Conservation (phyloP, 1,140 invertebrate genomes). For the Anadara kagoshimensis region DNA sequence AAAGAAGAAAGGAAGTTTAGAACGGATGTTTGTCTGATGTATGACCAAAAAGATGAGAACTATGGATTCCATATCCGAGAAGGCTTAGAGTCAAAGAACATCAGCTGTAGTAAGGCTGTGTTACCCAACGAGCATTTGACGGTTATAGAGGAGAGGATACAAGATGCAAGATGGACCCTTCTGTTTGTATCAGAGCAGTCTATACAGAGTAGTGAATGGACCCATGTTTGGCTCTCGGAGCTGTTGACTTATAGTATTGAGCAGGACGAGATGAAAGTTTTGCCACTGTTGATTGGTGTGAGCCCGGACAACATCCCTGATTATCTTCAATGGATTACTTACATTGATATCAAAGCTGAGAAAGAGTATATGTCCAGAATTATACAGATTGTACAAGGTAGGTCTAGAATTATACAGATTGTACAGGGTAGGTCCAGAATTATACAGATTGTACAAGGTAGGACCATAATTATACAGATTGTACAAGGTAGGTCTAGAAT, state of each 20-base stretch:
- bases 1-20: neutral
- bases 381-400: conserved; percentile 21
- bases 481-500: neutral
- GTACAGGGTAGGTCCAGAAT: neutral
- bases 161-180: conserved; percentile 21
- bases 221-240: conserved; percentile 18
- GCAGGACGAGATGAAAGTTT: conserved; percentile 9
- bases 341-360: conserved; percentile 18
- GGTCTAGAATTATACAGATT: neutral
- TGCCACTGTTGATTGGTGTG: conserved; percentile 15
- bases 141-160: conserved; percentile 12
- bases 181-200: conserved; percentile 13
- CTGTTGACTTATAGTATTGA: conserved; percentile 22
- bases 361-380: conserved; percentile 15
- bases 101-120: conserved; percentile 13
- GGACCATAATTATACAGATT: neutral
- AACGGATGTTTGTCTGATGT: conserved; percentile 25
- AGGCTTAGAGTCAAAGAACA: conserved; percentile 9
- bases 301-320: conserved; percentile 4
- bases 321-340: conserved; percentile 24
- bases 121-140: neutral
- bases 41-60: conserved; percentile 13
- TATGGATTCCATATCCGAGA: conserved; percentile 5
- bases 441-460: neutral
- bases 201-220: neutral